Evolutionary conservation across 2,888 invertebrate species (phyloP).

Genomic region (Baccha elongata): DNA sequence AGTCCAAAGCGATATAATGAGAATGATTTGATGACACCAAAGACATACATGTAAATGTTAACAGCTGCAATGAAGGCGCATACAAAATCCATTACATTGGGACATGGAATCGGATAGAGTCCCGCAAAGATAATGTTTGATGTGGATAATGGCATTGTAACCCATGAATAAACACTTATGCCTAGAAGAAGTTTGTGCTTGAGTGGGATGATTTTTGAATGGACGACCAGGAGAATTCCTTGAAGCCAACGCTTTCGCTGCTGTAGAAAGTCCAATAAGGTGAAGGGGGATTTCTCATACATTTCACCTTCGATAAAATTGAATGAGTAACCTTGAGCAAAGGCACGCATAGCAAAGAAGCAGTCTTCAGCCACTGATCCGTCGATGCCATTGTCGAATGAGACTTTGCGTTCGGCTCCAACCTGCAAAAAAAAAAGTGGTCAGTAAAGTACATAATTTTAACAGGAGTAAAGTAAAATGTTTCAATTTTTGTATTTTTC

Average conservation of each 20-base stretch:
- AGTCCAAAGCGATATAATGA: constrained; percentile 93
- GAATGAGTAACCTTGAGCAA: constrained; percentile 94
- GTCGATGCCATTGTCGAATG: constrained; percentile 97
- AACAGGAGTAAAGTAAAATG: too few species aligned
- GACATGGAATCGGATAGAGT: constrained; percentile 93
- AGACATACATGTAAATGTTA: constrained; percentile 98
- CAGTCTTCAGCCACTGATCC: constrained; percentile 99
- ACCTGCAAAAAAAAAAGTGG: constrained; percentile 85
- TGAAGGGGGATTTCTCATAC: constrained; percentile 99
- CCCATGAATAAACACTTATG: constrained; percentile 97
- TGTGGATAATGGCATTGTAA: constrained; percentile 95
- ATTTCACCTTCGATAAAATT: constrained; percentile 99
- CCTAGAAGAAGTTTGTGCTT: constrained; percentile 91
- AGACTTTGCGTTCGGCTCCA: constrained; percentile 94
- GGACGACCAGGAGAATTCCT: constrained; percentile 94
- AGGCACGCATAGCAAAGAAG: constrained; percentile 98
- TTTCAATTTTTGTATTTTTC: too few species aligned
- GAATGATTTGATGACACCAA: constrained; percentile 98
- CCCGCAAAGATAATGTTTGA: constrained; percentile 94
- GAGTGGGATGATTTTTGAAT: constrained; percentile 91
- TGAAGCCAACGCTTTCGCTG: constrained; percentile 98
- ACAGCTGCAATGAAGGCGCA: constrained; percentile 96
- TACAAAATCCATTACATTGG: constrained; percentile 90
- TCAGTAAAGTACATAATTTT: too few species aligned
- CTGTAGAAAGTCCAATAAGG: constrained; percentile 96